Conservation (phyloP, 2,888 invertebrate species). For the Drosophila neonasuta region DNA sequence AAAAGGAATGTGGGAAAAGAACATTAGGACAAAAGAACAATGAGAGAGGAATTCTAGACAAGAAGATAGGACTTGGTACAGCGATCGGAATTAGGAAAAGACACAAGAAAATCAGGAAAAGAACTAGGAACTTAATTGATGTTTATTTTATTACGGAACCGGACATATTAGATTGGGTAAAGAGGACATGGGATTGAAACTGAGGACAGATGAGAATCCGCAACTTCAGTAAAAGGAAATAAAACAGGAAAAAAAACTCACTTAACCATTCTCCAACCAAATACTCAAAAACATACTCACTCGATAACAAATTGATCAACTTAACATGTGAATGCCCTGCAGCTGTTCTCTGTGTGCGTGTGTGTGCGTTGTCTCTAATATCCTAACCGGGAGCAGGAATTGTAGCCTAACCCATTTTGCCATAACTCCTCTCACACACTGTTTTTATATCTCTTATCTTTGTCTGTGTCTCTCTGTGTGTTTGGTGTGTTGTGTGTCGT, state of each 20-base stretch:
- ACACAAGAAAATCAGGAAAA: too few relatives aligned
- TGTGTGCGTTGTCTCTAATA: neutral
- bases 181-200: too few relatives aligned
- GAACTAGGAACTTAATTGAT: too few relatives aligned
- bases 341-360: neutral
- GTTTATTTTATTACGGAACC: too few relatives aligned
- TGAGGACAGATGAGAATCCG: too few relatives aligned
- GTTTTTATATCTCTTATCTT: neutral
- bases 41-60: too few relatives aligned
- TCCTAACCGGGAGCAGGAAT: neutral
- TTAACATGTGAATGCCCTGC: neutral
- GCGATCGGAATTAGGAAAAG: too few relatives aligned
- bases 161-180: too few relatives aligned
- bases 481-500: slow-evolving; percentile 4
- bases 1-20: too few relatives aligned
- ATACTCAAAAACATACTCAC: neutral
- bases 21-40: too few relatives aligned
- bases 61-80: too few relatives aligned
- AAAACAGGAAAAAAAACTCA: neutral
- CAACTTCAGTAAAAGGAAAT: too few relatives aligned
- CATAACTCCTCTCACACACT: neutral
- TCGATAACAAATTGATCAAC: neutral
- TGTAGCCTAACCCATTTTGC: neutral
- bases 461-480: neutral
- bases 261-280: neutral